These are phyloP conservation scores for Pollicipes pollicipes DNA, from an alignment of 1,140 invertebrate species.

Conservation along the genomic window DNA sequence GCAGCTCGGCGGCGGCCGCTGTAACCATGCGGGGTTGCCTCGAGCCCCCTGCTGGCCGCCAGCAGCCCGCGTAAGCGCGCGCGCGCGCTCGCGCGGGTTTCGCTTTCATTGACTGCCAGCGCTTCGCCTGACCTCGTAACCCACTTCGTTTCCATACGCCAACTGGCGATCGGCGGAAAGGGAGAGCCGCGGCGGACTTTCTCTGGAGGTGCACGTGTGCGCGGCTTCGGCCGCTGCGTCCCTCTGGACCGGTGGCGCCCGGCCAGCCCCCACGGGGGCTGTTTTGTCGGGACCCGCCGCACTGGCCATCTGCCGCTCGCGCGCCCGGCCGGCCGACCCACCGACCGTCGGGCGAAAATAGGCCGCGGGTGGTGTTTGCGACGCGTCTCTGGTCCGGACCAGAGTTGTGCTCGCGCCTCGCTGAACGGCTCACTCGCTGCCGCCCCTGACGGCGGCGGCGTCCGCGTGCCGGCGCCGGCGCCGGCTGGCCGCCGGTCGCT, in stretches of 20 bases:
- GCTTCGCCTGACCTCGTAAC: background rate
- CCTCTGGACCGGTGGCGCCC: background rate
- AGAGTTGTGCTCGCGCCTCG: too few species aligned
- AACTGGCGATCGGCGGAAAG: background rate
- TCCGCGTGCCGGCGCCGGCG: too few species aligned
- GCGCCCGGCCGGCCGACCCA: too few species aligned
- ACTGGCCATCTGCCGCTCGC: background rate
- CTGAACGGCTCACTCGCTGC: too few species aligned
- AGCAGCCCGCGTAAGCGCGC: too few species aligned
- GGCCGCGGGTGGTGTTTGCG: too few species aligned
- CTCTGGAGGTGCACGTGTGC: background rate
- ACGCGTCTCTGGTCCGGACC: too few species aligned
- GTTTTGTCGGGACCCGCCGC: background rate
- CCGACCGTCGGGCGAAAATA: background rate
- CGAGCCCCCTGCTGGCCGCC: too few species aligned
- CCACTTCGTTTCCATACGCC: background rate
- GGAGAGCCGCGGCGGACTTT: background rate
- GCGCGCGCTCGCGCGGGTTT: too few species aligned
- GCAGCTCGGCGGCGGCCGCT: too few species aligned
- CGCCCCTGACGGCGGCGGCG: too few species aligned
- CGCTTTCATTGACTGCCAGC: background rate
- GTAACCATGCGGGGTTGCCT: too few species aligned
- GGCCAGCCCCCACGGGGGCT: background rate
- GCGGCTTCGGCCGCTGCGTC: background rate
- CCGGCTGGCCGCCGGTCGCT: background rate